These are phyloP conservation scores for Drosophila kanekoi DNA, from an alignment of 2,888 invertebrate genomes.

Conservation along the genomic window DNA sequence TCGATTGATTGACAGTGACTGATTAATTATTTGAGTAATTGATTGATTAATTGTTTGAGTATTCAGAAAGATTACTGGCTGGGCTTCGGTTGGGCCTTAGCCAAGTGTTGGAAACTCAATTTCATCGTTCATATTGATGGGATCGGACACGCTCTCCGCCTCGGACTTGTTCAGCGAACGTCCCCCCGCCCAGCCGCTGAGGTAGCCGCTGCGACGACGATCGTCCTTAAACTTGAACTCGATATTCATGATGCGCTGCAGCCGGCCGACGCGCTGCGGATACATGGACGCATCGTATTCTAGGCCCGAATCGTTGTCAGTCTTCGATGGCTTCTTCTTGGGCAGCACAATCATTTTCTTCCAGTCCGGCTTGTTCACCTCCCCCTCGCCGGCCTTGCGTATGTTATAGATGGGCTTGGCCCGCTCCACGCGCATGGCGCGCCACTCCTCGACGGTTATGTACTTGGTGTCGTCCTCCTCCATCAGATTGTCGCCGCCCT, in stretches of 20 bases:
- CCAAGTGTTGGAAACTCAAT: conserved; percentile 42
- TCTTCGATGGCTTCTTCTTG: conserved; percentile 14
- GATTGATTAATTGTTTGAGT: background rate
- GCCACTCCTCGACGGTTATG: conserved; percentile 50
- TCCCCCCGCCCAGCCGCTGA: background rate
- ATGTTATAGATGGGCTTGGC: conserved; percentile 43
- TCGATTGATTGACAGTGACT: too few species aligned
- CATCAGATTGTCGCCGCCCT: background rate
- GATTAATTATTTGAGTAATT: background rate
- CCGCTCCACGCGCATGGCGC: conserved; percentile 12
- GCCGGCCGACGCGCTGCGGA: conserved; percentile 40
- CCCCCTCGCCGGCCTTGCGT: conserved; percentile 48
- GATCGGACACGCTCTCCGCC: background rate
- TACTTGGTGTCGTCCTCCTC: conserved; percentile 22
- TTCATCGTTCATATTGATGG: conserved; percentile 38
- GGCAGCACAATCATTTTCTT: conserved; percentile 35
- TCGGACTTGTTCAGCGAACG: conserved; percentile 3
- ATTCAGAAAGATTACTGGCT: too few species aligned
- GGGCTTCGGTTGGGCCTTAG: background rate
- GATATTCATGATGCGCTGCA: conserved; percentile 35
- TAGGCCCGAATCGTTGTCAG: background rate
- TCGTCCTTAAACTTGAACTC: conserved; percentile 48
- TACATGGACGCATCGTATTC: conserved; percentile 26
- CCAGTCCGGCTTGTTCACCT: conserved; percentile 22
- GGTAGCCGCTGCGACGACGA: conserved; percentile 13